Evolutionary conservation across 2,113 vertebrate genomes (phyloP).

Genomic region (Tamias sibiricus): DNA sequence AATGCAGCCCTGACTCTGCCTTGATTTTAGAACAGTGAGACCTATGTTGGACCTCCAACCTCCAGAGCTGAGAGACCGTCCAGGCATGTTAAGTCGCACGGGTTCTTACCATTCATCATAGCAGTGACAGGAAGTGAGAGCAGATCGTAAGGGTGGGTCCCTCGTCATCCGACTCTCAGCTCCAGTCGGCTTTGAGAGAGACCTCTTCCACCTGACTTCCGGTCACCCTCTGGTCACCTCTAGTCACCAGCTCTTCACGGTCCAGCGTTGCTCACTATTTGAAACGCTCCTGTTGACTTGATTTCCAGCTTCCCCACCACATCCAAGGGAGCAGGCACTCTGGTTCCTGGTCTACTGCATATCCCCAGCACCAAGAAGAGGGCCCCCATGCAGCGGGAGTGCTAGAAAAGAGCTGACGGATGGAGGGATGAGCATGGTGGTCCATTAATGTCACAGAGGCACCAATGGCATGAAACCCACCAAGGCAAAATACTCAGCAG

Average conservation of each 20-base stretch:
- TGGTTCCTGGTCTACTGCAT: background rate
- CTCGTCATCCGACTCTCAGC: background rate
- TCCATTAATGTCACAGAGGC: background rate
- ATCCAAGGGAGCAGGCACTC: background rate
- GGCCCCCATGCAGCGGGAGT: background rate
- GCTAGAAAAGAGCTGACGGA: too few species aligned
- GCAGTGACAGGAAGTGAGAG: background rate
- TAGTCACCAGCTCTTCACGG: background rate
- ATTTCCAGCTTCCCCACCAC: background rate
- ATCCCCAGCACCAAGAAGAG: background rate
- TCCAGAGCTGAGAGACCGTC: too few species aligned
- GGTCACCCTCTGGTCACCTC: background rate
- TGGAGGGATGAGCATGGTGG: too few species aligned
- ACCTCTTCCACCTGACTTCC: background rate
- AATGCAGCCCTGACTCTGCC: fast-evolving
- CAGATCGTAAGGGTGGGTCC: too few species aligned
- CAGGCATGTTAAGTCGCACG: background rate
- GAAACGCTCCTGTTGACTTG: background rate
- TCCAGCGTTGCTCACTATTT: background rate
- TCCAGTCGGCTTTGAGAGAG: background rate
- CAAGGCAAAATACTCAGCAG: fast-evolving
- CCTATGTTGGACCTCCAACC: background rate
- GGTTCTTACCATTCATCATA: background rate
- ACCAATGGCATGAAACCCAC: too few species aligned
- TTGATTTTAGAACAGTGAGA: background rate